Evolutionary conservation across 2,113 vertebrate genomes (phyloP).

Genomic region (Lutjanus erythropterus): DNA sequence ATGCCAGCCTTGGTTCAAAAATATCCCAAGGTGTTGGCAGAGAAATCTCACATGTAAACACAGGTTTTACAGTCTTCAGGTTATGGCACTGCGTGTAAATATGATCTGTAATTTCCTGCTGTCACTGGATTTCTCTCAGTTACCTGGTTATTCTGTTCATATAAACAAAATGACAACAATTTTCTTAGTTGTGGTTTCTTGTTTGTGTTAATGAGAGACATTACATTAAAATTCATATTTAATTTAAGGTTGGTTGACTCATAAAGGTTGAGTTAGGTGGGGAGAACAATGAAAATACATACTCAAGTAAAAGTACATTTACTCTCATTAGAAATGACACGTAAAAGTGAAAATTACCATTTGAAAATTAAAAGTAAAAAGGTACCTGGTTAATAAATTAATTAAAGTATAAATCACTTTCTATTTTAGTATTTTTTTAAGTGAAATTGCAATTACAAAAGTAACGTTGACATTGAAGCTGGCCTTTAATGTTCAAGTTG

Average conservation of each 20-base stretch:
- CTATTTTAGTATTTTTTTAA: too few species aligned
- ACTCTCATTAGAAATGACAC: too few species aligned
- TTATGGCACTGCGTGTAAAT: conserved; percentile 16
- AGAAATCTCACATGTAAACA: neutral
- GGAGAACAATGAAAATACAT: too few species aligned
- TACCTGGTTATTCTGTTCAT: conserved; percentile 1
- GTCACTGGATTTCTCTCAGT: neutral
- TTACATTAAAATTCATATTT: neutral
- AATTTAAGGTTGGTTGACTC: neutral
- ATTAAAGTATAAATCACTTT: too few species aligned
- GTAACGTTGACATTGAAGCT: too few species aligned
- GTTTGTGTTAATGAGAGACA: neutral
- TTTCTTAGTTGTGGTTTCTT: neutral
- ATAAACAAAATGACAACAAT: conserved; percentile 9
- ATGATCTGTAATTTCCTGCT: conserved; percentile 39
- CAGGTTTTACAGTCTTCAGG: neutral
- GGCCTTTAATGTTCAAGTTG: too few species aligned
- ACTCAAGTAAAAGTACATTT: too few species aligned
- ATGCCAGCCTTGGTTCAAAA: neutral
- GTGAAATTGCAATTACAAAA: too few species aligned
- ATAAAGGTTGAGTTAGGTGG: neutral
- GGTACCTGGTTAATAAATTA: too few species aligned
- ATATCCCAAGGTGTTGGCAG: neutral
- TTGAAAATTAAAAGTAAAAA: too few species aligned
- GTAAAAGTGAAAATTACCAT: too few species aligned